Base-by-base conservation (phyloP, 2,888 invertebrate genomes). In the Hypsopygia costalis region DNA sequence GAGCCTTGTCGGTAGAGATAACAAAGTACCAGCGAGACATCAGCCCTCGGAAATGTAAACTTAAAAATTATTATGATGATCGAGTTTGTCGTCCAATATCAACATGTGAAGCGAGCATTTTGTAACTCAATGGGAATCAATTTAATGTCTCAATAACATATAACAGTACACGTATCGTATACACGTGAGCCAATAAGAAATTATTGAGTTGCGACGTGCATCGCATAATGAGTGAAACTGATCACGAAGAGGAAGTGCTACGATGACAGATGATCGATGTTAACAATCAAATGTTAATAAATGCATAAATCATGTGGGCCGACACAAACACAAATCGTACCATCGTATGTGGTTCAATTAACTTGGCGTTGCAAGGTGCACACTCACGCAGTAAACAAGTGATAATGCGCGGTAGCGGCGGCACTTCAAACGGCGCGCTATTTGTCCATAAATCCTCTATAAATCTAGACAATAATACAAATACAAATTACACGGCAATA, bases 401-500 rank as follows among this genome's bases (percentile, higher is more conserved):
- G 31, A 35, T 34, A 10, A 40, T 22, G 33, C 34, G 11, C 39
- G 33, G 38, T 44, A 40, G 34, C 41, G 20, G 41, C 59, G 58
- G 16, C 16, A 16, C 51, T 54, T 63, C 62, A 63, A 63, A 62
- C 54, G 52, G 38, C 39, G 48, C 51, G 48, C 55, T 58, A 65
- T 68, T 62, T 58, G 55, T 59, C 60, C 58, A 73, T 66, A 69
- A 69, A 62, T 66, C 60, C 52, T 52, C 52, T 59, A 58, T 47
- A 34, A 40, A 40, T 64, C 58, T 61, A 65, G 58, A 62, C 62
- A 64, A 74, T 68, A 69, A 69, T 69, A 75, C 66, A 70, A 69
- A 73, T 69, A 75, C 69, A 75, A 71, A 76, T 77, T 77, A 72
- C 72, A 71, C 51, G 62, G 65, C 55, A 58, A 82, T 85, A 83